Percentiles rank a stretch among this genome's conserved stretches.
phyloP scores from a whole-genome alignment of 2,888 invertebrate genomes.

The Teinopalpus imperialis region DNA sequence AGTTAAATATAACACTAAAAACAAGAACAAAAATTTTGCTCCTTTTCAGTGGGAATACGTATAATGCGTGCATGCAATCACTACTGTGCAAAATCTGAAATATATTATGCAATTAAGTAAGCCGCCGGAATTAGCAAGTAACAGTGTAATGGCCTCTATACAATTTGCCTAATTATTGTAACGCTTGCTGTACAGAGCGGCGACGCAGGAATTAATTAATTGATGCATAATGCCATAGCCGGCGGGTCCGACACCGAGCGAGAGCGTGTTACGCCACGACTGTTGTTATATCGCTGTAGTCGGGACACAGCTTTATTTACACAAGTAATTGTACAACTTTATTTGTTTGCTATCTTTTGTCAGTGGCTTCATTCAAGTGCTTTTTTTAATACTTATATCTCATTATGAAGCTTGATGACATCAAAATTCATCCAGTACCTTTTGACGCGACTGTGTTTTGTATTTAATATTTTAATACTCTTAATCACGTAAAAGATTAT shows the following conservation, averaged over 20 bases:
- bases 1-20: too few relatives aligned
- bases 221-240: not conserved
- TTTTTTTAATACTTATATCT: too few relatives aligned
- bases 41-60: too few relatives aligned
- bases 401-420: too few relatives aligned
- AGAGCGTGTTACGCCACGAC: conserved; percentile 4
- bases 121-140: conserved; percentile 53
- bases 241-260: not conserved
- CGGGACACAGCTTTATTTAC: not conserved
- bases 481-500: too few relatives aligned
- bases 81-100: conserved; percentile 20
- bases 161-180: conserved; percentile 65
- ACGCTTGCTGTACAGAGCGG: conserved; percentile 20
- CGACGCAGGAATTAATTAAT: conserved; percentile 13
- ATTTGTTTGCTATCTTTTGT: too few relatives aligned
- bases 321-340: too few relatives aligned
- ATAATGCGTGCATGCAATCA: conserved; percentile 5
- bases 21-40: too few relatives aligned
- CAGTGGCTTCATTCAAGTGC: too few relatives aligned
- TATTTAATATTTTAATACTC: too few relatives aligned
- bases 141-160: conserved; percentile 60
- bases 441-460: too few relatives aligned
- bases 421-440: too few relatives aligned
- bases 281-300: not conserved
- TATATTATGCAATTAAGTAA: conserved; percentile 24